Conservation (phyloP, 2,888 invertebrate species). For the Ectropis crepuscularia region DNA sequence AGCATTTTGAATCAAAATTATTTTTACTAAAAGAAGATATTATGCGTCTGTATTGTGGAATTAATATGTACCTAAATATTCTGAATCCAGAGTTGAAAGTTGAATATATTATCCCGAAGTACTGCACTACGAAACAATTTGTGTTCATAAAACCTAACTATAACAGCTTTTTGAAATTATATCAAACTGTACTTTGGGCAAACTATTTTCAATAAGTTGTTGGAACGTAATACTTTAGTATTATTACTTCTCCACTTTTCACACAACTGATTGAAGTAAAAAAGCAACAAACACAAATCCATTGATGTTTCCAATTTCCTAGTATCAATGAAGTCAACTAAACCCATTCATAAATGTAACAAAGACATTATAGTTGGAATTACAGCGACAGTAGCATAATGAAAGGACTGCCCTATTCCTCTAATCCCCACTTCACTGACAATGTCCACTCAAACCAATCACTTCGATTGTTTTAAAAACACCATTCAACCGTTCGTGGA, state of each 20-base stretch:
- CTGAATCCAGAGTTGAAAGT: too few relatives aligned
- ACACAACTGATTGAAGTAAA: not conserved
- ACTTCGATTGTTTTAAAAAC: conserved; percentile 72
- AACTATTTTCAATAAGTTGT: too few relatives aligned
- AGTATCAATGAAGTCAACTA: conserved; percentile 26
- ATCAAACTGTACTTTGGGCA: too few relatives aligned
- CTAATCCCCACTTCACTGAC: conserved; percentile 60
- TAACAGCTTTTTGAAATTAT: too few relatives aligned
- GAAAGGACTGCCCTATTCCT: conserved; percentile 47
- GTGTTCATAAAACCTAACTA: too few relatives aligned
- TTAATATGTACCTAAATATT: too few relatives aligned
- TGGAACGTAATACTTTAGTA: too few relatives aligned
- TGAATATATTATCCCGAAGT: too few relatives aligned
- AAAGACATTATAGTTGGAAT: conserved; percentile 35
- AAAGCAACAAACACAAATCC: conserved; percentile 12
- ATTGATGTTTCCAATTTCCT: conserved; percentile 19
- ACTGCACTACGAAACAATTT: too few relatives aligned
- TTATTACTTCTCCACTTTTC: not conserved
- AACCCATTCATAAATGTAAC: conserved; percentile 33
- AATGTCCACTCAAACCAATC: conserved; percentile 31
- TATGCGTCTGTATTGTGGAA: too few relatives aligned
- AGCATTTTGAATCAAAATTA: too few relatives aligned
- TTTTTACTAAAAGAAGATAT: too few relatives aligned
- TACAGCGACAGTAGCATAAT: conserved; percentile 46
- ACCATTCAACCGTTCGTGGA: conserved; percentile 71